Conservation (phyloP, 2,888 invertebrate species). For the Lasioglossum oenotherae region DNA sequence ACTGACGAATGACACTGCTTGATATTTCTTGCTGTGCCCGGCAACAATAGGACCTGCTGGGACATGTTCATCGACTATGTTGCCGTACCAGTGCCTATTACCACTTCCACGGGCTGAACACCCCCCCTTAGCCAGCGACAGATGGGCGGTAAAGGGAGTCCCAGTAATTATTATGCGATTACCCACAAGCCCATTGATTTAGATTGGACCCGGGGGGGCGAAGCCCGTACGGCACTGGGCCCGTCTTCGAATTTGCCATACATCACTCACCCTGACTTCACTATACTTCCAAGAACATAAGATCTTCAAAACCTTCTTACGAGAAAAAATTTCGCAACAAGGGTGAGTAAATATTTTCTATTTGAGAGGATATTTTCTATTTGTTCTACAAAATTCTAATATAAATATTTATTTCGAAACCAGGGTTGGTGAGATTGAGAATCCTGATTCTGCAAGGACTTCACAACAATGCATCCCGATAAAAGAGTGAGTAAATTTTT, state of each 20-base stretch:
- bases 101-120: conserved; percentile 72
- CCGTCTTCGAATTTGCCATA: conserved; percentile 73
- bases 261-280: conserved; percentile 51
- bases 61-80: conserved; percentile 75
- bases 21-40: conserved; percentile 73
- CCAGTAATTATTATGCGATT: conserved; percentile 84
- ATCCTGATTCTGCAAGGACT: background rate
- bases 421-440: background rate
- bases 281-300: conserved; percentile 8
- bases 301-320: background rate
- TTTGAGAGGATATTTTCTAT: background rate
- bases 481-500: background rate
- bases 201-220: conserved; percentile 82
- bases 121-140: conserved; percentile 78
- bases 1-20: conserved; percentile 55
- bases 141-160: conserved; percentile 82
- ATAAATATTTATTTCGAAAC: background rate
- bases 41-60: conserved; percentile 82
- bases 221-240: conserved; percentile 66
- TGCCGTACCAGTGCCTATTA: conserved; percentile 66
- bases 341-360: background rate
- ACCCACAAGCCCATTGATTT: conserved; percentile 84
- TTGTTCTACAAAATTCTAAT: background rate
- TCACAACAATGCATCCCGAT: background rate
- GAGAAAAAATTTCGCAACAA: background rate